Base-by-base conservation (phyloP, 2,113 vertebrate species). In the Danio rerio region DNA sequence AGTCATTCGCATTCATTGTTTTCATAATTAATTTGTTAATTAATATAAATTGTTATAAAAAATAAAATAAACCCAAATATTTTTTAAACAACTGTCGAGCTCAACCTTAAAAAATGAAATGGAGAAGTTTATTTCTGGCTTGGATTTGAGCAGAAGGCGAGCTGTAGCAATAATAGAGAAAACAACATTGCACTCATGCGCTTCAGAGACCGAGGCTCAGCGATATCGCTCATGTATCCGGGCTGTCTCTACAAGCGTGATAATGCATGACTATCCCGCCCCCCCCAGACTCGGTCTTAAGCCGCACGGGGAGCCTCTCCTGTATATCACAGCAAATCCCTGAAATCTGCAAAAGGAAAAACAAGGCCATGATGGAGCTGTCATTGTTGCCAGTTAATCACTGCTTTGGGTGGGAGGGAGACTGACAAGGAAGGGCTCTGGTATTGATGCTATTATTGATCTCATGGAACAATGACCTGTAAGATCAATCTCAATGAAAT, bases 401-500 rank as follows among this genome's bases (percentile, higher is more conserved):
- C 31, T 40, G 21, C 47, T 78, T 66, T n/a, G 16, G 62, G 62
- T 79, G 76, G 31, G 49, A 78, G 61, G 9, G 16, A 53, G 31
- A 78, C 15, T 78, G 61, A 66, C 76, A 66, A 62, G 0, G 47
- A 66, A 63, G 62, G 61, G 16, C 47, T 20, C 31, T 55, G 76
- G 21, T 79, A 66, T 79, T 55, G 49, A 79, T 79, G 47, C 10
- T 15, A 66, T 52, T 55, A 79, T 79, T 66, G 62, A 79, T 79
- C 31, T 55, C 21, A 78, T 42, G 53, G 76, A 79, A 79, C 76
- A 79, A 53, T 43, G 76, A 16, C 76, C 16, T 2, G 10, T 43
- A 66, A 53, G 49, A 79, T 79, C 76, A 79, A 79, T 79, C 62
- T 78, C 47, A 66, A 65, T 66, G 61, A 78, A 78, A 78, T 78